Evolutionary conservation across 92 coral and sea anemone genomes (phyloP).

Genomic region (Porites lobata): DNA sequence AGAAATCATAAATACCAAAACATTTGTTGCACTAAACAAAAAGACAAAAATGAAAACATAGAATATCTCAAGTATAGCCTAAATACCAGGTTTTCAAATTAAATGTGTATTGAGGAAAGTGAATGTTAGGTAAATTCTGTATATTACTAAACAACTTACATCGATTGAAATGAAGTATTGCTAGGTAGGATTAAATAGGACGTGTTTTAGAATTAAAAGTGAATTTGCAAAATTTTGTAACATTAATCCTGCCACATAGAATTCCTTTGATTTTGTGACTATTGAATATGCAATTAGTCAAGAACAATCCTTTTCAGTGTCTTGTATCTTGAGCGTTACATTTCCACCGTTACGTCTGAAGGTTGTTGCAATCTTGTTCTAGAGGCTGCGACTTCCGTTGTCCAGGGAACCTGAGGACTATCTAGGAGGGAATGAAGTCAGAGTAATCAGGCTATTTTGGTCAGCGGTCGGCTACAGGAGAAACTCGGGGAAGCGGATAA

Average conservation of each 20-base stretch:
- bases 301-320: not conserved
- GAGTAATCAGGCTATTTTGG: too few species aligned
- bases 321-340: not conserved
- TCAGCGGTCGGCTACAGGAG: too few species aligned
- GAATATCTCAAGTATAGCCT: too few species aligned
- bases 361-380: too few species aligned
- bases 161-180: conserved; percentile 1
- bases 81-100: not conserved
- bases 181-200: not conserved
- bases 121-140: not conserved
- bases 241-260: not conserved
- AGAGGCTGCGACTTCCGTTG: too few species aligned
- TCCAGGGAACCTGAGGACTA: too few species aligned
- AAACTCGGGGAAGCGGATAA: too few species aligned
- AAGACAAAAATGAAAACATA: not conserved
- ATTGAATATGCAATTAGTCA: not conserved
- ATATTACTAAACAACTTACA: conserved; percentile 8
- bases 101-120: not conserved
- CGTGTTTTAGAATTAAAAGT: not conserved
- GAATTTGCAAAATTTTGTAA: not conserved
- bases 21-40: not conserved
- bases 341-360: too few species aligned
- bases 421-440: too few species aligned
- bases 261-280: not conserved
- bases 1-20: not conserved